These are phyloP conservation scores for Drosophila repletoides DNA, from an alignment of 1,140 invertebrate species.

Conservation along the genomic window DNA sequence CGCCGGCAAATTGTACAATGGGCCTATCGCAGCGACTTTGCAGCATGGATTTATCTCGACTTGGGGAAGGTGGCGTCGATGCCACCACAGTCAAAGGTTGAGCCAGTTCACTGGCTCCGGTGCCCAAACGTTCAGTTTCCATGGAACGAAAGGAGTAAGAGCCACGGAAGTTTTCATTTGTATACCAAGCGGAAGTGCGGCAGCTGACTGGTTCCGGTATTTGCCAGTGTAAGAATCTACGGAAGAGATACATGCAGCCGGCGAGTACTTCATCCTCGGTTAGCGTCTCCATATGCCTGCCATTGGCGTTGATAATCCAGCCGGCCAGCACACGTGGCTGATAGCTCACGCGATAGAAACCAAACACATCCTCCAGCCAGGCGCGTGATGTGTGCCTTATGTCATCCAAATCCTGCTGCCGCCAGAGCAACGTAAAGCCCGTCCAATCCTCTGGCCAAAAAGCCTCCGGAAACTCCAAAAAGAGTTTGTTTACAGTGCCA, in stretches of 20 bases:
- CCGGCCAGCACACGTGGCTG: conserved; percentile 87
- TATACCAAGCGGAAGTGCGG: conserved; percentile 84
- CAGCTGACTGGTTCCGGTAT: conserved; percentile 69
- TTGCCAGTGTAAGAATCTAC: conserved; percentile 78
- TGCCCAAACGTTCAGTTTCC: conserved; percentile 84
- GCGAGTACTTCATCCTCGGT: conserved; percentile 83
- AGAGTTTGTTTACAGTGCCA: conserved; percentile 91
- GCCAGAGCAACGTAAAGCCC: conserved; percentile 84
- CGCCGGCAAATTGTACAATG: conserved; percentile 88
- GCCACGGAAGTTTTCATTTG: conserved; percentile 87
- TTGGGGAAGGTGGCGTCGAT: conserved; percentile 42
- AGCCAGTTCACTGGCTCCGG: conserved; percentile 83
- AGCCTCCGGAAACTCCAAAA: conserved; percentile 86
- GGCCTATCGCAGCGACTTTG: conserved; percentile 83
- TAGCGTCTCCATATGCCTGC: conserved; percentile 84
- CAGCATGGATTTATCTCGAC: not conserved
- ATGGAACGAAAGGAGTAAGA: conserved; percentile 88
- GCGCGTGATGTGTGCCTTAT: conserved; percentile 83
- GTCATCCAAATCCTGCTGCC: conserved; percentile 84
- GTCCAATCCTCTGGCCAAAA: conserved; percentile 87
- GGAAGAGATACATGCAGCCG: conserved; percentile 83
- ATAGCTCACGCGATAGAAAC: conserved; percentile 86
- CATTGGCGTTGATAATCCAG: conserved; percentile 85
- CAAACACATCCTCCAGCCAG: conserved; percentile 87
- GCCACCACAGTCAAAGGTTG: conserved; percentile 68